Evolutionary conservation across 2,888 invertebrate species (phyloP).

Genomic region (Entomobrya proxima): DNA sequence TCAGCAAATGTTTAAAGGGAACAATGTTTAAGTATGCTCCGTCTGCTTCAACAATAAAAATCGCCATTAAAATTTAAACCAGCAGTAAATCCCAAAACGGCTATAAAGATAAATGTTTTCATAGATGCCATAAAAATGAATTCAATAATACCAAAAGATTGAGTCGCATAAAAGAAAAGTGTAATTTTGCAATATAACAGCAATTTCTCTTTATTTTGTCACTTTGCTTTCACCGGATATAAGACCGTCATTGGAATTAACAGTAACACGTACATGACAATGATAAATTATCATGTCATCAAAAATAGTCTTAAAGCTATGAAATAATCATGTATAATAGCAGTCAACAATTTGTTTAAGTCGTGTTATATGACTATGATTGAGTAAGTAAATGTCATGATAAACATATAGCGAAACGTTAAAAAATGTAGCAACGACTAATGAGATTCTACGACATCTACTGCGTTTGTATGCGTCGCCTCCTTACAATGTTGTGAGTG

Average conservation of each 20-base stretch:
- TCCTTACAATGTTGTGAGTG: constrained; percentile 77
- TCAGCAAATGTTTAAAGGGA: too few relatives aligned
- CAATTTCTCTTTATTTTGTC: neutral
- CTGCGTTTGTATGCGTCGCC: constrained; percentile 62
- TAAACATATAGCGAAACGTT: constrained; percentile 10
- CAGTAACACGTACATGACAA: neutral
- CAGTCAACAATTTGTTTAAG: constrained; percentile 17
- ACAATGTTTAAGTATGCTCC: too few relatives aligned
- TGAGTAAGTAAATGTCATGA: constrained; percentile 22
- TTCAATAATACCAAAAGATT: too few relatives aligned
- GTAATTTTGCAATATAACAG: too few relatives aligned
- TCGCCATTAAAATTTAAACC: too few relatives aligned
- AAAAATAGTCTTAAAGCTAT: constrained; percentile 21
- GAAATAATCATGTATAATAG: neutral
- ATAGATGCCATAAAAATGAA: too few relatives aligned
- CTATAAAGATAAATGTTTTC: too few relatives aligned
- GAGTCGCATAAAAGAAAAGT: too few relatives aligned
- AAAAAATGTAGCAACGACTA: neutral
- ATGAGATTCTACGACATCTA: neutral
- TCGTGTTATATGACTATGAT: constrained; percentile 1
- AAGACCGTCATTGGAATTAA: neutral
- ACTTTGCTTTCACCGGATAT: constrained; percentile 12
- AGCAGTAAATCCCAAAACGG: too few relatives aligned
- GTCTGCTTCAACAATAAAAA: too few relatives aligned
- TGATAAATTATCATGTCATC: constrained; percentile 18